These are phyloP conservation scores for Sclerodermus sp. DNA, from an alignment of 2,888 invertebrate genomes.

Conservation along the genomic window DNA sequence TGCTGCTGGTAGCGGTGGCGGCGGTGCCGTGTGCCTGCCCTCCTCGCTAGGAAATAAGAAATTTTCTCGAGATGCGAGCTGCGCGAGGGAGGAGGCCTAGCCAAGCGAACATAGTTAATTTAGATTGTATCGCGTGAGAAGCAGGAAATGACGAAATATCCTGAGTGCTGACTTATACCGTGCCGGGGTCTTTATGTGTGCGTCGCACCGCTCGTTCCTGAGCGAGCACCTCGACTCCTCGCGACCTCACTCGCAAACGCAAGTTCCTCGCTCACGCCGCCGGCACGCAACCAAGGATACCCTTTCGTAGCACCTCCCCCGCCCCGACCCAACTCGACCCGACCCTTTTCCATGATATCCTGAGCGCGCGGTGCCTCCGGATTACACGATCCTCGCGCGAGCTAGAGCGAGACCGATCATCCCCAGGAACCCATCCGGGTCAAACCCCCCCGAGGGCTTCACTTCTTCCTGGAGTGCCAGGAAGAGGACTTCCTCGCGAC, in stretches of 20 bases:
- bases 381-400: no score
- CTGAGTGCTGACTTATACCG: slow-evolving; percentile 56
- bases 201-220: slow-evolving; percentile 10
- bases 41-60: slow-evolving; percentile 54
- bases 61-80: slow-evolving; percentile 53
- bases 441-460: no score
- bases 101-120: slow-evolving; percentile 59
- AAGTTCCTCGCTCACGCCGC: slow-evolving; percentile 19
- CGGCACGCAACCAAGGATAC: no score
- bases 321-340: no score
- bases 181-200: not conserved
- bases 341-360: no score
- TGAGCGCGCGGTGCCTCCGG: no score
- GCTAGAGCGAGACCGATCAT: no score
- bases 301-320: no score
- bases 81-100: slow-evolving; percentile 53
- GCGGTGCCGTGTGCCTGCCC: slow-evolving; percentile 22
- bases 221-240: slow-evolving; percentile 27
- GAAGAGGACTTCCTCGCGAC: no score
- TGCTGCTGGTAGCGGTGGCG: no score
- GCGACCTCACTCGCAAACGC: slow-evolving; percentile 51
- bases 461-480: no score
- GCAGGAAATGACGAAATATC: slow-evolving; percentile 60
- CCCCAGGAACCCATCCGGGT: no score
- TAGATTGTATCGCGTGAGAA: slow-evolving; percentile 60